Evolutionary conservation across 2,888 invertebrate species (phyloP), one percentile per base, ranked within the genome.

Genomic region (Chaitophorus viminalis): DNA sequence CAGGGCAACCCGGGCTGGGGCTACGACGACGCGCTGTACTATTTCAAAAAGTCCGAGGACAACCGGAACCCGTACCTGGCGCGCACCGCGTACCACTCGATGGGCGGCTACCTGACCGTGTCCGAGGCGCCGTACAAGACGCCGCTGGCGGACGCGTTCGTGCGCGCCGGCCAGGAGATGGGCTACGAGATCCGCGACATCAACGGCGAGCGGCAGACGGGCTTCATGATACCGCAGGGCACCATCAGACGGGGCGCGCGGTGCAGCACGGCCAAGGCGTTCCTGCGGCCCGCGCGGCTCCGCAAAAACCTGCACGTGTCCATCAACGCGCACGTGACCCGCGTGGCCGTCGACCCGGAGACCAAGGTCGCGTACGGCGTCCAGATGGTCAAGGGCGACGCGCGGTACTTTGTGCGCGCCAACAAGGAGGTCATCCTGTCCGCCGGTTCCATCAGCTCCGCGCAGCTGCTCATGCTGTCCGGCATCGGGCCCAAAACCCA

Each of bases 381-480:
- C 0, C 96, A 96, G 91, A 96, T 97, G 90, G 92, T 95, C 4
- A 93, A 95, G 76, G 94, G 95, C 83, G 94, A 94, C 81, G 94
- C 94, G 92, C 91, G 95, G 0, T 94, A 95, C 90, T 93, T 95
- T 81, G 94, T 97, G 3, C 92, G 95, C 88, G 96, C 97, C 0
- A 93, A 93, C 60, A 97, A 95, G 91, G 98, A 98, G 91, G 95
- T 99, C 0, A 95, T 99, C 81, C 91, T 99, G 3, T 96, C 97
- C 0, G 97, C 95, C 0, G 99, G 99, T 0, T 94, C 98, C 0
- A 94, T 99, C 0, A 98, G 98, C 91, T 96, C 98, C 0, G 97
- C 99, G 0, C 99, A 99, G 91, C 91, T 99, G 3, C 92, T 99
- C 70, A 97, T 99, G 97, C 91, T 99, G 0, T 97, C 97, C 17